A percentile compares a stretch with the other conserved stretches of the same genome.
phyloP scores from a whole-genome alignment of 2,113 vertebrate species.

The Pyrgilauda ruficollis region DNA sequence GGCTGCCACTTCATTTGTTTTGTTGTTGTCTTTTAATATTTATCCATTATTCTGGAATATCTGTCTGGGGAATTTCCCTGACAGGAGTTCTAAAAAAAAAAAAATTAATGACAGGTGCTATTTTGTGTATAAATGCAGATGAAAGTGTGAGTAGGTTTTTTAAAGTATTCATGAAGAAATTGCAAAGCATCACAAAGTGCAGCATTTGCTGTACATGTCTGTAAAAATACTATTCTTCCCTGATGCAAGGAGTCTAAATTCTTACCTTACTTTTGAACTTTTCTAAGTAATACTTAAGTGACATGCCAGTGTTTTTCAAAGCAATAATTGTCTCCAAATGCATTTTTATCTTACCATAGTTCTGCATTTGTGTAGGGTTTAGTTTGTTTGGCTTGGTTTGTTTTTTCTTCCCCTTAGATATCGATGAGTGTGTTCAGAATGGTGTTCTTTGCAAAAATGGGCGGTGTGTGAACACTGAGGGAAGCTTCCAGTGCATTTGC shows the following conservation, averaged over 20 bases:
- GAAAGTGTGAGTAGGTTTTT: neutral
- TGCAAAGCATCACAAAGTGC: neutral
- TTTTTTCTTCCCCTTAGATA: constrained; percentile 48
- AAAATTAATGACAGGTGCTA: neutral
- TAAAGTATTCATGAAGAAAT: neutral
- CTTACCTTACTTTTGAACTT: neutral
- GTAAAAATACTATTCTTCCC: neutral
- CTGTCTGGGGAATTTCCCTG: neutral
- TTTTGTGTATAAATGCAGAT: neutral
- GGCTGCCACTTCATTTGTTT: neutral
- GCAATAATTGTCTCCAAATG: neutral
- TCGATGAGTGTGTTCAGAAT: constrained; percentile 78
- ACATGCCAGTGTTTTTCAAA: neutral
- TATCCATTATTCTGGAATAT: neutral
- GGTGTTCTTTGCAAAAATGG: constrained; percentile 79
- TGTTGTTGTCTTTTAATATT: neutral
- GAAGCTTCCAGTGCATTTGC: constrained; percentile 81
- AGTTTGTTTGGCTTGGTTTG: neutral
- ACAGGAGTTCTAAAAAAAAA: neutral
- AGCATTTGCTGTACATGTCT: neutral
- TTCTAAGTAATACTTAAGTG: neutral
- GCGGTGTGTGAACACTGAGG: constrained; percentile 79
- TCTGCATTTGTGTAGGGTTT: neutral
- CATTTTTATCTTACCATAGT: neutral
- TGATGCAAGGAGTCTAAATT: neutral